Base-by-base conservation (phyloP, 2,888 invertebrate genomes). In the Xylocampa areola region DNA sequence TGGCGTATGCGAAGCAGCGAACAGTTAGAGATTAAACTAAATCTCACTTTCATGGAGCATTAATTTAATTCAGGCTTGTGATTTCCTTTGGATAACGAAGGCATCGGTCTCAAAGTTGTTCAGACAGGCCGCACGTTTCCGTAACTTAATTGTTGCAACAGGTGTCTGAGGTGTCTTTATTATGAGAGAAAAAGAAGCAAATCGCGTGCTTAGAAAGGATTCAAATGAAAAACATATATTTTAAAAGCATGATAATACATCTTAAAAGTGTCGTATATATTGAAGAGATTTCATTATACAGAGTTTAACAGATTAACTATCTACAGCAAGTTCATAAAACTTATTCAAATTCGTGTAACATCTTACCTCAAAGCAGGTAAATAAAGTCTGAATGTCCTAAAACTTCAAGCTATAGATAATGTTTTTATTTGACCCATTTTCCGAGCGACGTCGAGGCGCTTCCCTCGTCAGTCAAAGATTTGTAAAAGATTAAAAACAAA, bases 401-500 rank as follows among this genome's bases (percentile, higher is more conserved):
- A 48, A 36, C 48, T 29, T 13, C 11, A 19, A 13, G 14, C 32
- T 23, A 21, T 37, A 27, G 25, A 32, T 30, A 25, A 29, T 36
- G 4, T 14, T 36, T 48, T 48, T 30, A 35, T 36, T 16, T 5
- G 39, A 29, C 32, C 45, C 35, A 43, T 29, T 67, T 50, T 21
- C 10, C 37, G 30, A 45, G 33, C 10, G 23, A 19, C 36, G 10
- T 11, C n/a, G 27, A 55, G 27, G 35, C 23, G 21, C 30, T 41
- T 54, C 13, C 33, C 60, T 48, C 39, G 5, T 7, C 29, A 6
- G 43, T 23, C 36, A 19, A 41, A 53, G 39, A 53, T 57, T 49
- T 59, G 41, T 29, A 65, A 65, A 71, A 64, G 70, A 64, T 67
- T 68, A 64, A 58, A 64, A 69, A 73, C 53, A 69, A 72, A 71